Base-by-base conservation (phyloP, 2,888 invertebrate species). In the Coleophora flavipennella region DNA sequence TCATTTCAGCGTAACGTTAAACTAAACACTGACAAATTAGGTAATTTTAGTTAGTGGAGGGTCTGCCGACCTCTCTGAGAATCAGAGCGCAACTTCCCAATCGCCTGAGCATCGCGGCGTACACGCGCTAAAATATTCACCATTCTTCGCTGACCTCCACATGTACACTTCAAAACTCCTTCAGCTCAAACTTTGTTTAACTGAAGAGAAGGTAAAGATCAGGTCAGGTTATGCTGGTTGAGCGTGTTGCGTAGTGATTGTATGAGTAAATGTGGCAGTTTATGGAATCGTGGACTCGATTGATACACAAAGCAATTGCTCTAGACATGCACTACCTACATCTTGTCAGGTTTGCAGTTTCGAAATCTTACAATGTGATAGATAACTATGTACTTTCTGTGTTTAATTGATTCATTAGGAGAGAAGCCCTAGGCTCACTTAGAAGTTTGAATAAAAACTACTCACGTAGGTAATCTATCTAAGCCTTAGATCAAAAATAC, bases 61-160 rank as follows among this genome's bases (percentile, higher is more conserved):
- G 73, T 70, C 55, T 54, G 55, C 47, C 62, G 62, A 60, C 69
- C 71, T 67, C 53, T 39, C 51, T 62, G 54, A 4, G 49, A 67
- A 74, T 50, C 68, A 75, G 74, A 72, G 57, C 74, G 67, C 50
- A 48, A 66, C 70, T 49, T 52, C 50, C 41, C 44, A 50, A 56
- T 49, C 46, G 48, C 38, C 46, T 48, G 41, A 40, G 46, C 48
- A 56, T 50, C 53, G 53, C 53, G n/a, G n/a, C n/a, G n/a, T n/a
- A n/a, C n/a, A 51, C 50, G 51, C 42, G 36, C 41, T 38, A 38
- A 40, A 37, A 12, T 13, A 26, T 10, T 33, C 38, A 50, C 63
- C 58, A 59, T 7, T 37, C 25, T 46, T 45, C 13, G 0, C 11
- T 48, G 60, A 62, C 27, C 62, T 45, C 39, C 47, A 6, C 7